These are phyloP conservation scores for Rhinolophus ferrumequinum DNA, from an alignment of 2,113 vertebrate genomes.

Conservation along the genomic window DNA sequence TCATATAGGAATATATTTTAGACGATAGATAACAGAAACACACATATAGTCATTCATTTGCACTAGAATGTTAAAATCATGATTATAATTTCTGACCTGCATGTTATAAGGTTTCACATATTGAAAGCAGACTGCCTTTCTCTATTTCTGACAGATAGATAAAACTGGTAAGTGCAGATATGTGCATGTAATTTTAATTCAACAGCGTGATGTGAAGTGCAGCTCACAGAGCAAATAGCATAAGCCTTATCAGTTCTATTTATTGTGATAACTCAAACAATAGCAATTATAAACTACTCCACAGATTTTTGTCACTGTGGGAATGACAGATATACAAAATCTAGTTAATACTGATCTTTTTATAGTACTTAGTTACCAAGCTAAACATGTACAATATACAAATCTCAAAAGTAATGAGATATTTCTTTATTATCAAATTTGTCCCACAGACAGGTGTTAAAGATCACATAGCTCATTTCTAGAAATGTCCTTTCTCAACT, in stretches of 20 bases:
- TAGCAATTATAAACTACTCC: conserved; percentile 81
- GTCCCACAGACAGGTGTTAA: conserved; percentile 81
- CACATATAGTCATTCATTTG: conserved; percentile 11
- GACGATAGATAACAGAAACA: neutral
- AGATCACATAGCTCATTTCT: conserved; percentile 83
- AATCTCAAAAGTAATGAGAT: conserved; percentile 83
- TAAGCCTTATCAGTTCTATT: conserved; percentile 84
- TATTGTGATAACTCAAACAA: conserved; percentile 86
- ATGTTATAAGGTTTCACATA: conserved; percentile 31
- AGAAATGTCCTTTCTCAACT: conserved; percentile 82
- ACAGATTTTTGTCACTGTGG: conserved; percentile 75
- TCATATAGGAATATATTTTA: neutral
- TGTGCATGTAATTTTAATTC: conserved; percentile 82
- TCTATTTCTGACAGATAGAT: conserved; percentile 76
- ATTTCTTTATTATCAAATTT: conserved; percentile 83
- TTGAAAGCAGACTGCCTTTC: conserved; percentile 62
- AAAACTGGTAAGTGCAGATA: conserved; percentile 81
- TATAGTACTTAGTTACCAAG: conserved; percentile 74
- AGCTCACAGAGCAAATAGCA: conserved; percentile 81
- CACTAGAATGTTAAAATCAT: conserved; percentile 45
- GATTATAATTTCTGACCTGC: conserved; percentile 56
- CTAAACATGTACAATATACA: conserved; percentile 72
- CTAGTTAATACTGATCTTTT: conserved; percentile 83
- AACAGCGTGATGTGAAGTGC: conserved; percentile 68
- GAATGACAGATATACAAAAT: conserved; percentile 83